Evolutionary conservation across 37 sponge, comb jelly and placozoan species (phyloP).

Genomic region (Cliona cf. orientalis): DNA sequence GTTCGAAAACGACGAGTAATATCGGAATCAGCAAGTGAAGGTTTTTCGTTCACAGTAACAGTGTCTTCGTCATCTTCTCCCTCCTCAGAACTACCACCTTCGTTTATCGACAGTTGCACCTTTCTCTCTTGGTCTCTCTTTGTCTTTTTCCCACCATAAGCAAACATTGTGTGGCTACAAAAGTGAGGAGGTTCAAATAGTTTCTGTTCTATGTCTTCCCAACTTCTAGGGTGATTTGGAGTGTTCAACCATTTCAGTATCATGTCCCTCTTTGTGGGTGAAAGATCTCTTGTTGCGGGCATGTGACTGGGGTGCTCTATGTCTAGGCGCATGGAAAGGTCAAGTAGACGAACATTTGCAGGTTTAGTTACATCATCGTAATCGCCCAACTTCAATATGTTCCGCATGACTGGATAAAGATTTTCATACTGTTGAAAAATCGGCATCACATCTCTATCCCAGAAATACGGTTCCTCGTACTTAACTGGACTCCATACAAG

Average conservation of each 20-base stretch:
- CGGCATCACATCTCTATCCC: conserved; percentile 39
- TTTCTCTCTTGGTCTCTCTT: neutral
- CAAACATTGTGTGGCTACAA: neutral
- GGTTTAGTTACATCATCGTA: conserved; percentile 34
- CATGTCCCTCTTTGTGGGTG: conserved; percentile 12
- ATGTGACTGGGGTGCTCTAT: conserved; percentile 54
- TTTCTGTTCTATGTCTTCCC: neutral
- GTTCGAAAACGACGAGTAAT: neutral
- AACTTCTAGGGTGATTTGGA: neutral
- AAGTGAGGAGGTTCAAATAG: neutral
- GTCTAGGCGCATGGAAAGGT: conserved; percentile 24
- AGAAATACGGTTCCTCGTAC: neutral
- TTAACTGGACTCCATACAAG: neutral
- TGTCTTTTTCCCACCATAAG: neutral
- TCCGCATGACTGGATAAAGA: conserved; percentile 50
- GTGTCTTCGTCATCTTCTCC: neutral
- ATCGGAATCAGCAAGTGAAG: neutral
- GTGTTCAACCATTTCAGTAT: conserved; percentile 30
- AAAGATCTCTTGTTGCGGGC: conserved; percentile 69
- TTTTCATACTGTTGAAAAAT: conserved; percentile 47
- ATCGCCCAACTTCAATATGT: conserved; percentile 41
- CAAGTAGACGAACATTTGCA: neutral
- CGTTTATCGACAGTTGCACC: neutral
- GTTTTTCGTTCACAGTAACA: neutral
- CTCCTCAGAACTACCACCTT: too few relatives aligned